phyloP scores from a whole-genome alignment of 2,888 invertebrate genomes.

The Volucella inflata region DNA sequence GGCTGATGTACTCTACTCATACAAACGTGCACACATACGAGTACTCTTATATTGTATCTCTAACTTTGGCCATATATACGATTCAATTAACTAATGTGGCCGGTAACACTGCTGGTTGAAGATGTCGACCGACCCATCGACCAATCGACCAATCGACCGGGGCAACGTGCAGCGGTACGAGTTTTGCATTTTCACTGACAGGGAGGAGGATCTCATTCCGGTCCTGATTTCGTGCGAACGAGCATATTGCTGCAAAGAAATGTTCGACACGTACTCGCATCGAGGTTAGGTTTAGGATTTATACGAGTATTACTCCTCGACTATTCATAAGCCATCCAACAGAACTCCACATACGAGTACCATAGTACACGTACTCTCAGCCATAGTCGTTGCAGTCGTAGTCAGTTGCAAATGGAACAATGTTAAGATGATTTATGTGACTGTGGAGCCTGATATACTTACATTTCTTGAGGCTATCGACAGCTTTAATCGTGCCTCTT shows the following conservation, averaged over 20 bases:
- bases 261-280: conserved; percentile 67
- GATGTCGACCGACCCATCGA: neutral
- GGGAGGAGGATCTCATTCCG: conserved; percentile 75
- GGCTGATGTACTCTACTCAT: neutral
- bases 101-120: conserved; percentile 53
- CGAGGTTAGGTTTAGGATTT: conserved; percentile 59
- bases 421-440: conserved; percentile 69
- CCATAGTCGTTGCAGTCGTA: neutral
- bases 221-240: conserved; percentile 75
- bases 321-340: conserved; percentile 56
- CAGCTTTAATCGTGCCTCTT: conserved; percentile 72
- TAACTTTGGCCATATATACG: conserved; percentile 69
- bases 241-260: conserved; percentile 71
- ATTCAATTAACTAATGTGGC: conserved; percentile 75
- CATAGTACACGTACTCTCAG: too few species aligned
- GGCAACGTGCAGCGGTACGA: neutral
- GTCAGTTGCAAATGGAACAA: conserved; percentile 61
- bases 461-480: conserved; percentile 69
- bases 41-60: conserved; percentile 32
- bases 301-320: conserved; percentile 57
- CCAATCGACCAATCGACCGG: too few species aligned
- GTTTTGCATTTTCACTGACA: conserved; percentile 75
- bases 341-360: neutral
- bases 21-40: neutral
- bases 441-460: conserved; percentile 65